phyloP scores from a whole-genome alignment of 1,140 invertebrate genomes.

The Brachionus angularis region DNA sequence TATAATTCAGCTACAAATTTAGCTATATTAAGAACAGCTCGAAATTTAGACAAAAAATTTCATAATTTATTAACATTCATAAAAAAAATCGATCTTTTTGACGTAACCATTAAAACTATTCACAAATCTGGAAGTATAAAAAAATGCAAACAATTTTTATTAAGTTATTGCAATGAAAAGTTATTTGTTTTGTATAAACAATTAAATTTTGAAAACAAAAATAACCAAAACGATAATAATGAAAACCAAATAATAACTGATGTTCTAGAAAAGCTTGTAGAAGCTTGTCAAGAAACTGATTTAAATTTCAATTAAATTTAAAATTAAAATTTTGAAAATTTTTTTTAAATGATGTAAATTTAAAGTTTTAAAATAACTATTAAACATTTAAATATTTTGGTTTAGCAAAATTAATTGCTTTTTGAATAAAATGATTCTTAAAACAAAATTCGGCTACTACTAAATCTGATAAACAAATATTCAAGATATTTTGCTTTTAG shows the following conservation, averaged over 20 bases:
- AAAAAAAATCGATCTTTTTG: slow-evolving; percentile 25
- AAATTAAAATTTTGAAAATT: too few species aligned
- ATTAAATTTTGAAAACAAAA: too few species aligned
- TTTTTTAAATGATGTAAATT: too few species aligned
- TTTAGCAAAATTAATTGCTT: too few species aligned
- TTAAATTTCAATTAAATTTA: slow-evolving; percentile 21
- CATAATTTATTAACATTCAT: slow-evolving; percentile 24
- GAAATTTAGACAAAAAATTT: slow-evolving; percentile 27
- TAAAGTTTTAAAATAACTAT: too few species aligned
- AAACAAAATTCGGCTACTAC: too few species aligned
- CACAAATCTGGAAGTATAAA: slow-evolving; percentile 23
- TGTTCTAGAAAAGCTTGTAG: neutral
- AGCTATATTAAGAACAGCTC: slow-evolving; percentile 3
- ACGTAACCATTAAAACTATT: slow-evolving; percentile 7
- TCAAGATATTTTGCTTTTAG: too few species aligned
- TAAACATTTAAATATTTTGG: too few species aligned
- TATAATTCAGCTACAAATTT: slow-evolving; percentile 18
- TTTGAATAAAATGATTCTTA: too few species aligned
- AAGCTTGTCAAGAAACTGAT: slow-evolving; percentile 17
- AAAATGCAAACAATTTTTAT: slow-evolving; percentile 34
- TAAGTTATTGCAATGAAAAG: neutral
- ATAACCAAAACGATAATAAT: neutral
- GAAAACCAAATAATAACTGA: neutral
- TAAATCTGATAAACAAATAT: too few species aligned
- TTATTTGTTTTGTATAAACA: slow-evolving; percentile 1